Conservation (phyloP, 2,888 invertebrate genomes). For the Protophormia terraenovae region DNA sequence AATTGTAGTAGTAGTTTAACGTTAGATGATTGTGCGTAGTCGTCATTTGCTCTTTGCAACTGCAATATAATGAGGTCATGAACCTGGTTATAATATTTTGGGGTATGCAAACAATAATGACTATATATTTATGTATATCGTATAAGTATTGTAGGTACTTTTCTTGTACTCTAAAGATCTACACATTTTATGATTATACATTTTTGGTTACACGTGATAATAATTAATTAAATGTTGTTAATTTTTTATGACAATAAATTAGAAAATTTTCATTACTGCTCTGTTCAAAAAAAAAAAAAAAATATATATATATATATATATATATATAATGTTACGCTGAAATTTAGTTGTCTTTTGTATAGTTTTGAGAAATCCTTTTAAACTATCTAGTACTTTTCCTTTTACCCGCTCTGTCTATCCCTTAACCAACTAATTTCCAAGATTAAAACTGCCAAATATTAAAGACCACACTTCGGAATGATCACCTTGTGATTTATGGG, state of each 20-base stretch:
- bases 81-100: conserved; percentile 72
- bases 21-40: conserved; percentile 66
- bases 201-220: conserved; percentile 12
- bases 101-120: conserved; percentile 60
- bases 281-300: too few relatives aligned
- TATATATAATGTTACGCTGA: too few relatives aligned
- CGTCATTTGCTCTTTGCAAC: conserved; percentile 65
- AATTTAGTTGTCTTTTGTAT: too few relatives aligned
- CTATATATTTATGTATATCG: conserved; percentile 9
- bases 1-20: conserved; percentile 49
- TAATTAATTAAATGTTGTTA: background rate
- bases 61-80: conserved; percentile 77
- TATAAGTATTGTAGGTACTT: too few relatives aligned
- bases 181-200: background rate
- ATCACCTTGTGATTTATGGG: too few relatives aligned
- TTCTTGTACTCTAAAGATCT: background rate
- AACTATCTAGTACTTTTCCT: too few relatives aligned
- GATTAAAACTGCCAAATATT: too few relatives aligned
- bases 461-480: too few relatives aligned
- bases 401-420: too few relatives aligned
- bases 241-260: background rate
- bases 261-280: background rate
- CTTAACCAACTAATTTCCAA: too few relatives aligned
- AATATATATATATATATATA: too few relatives aligned
- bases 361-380: too few relatives aligned